Conservation (phyloP, 2,113 vertebrate species). For the Lamprologus callipterus region DNA sequence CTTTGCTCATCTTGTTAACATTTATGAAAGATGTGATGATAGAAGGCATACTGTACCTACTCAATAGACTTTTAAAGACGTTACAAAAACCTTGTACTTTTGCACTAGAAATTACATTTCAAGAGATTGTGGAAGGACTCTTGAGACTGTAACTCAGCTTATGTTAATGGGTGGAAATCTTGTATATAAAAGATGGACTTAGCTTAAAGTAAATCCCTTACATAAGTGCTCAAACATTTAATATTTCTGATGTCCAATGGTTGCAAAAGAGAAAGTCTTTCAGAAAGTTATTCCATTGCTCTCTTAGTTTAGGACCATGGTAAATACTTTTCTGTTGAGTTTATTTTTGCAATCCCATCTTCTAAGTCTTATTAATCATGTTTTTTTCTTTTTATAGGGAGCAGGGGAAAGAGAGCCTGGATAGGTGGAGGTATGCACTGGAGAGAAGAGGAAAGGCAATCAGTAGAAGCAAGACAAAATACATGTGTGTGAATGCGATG, state of each 20-base stretch:
- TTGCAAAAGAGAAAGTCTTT: neutral
- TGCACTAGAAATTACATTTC: neutral
- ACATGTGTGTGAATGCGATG: neutral
- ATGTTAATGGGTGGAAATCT: neutral
- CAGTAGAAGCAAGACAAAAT: neutral
- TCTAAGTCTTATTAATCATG: neutral
- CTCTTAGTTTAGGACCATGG: neutral
- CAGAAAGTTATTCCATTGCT: neutral
- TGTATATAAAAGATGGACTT: neutral
- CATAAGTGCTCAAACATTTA: neutral
- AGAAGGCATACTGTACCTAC: neutral
- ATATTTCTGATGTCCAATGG: neutral
- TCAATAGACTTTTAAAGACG: neutral
- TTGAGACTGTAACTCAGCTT: neutral
- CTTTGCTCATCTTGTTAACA: neutral
- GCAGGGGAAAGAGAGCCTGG: neutral
- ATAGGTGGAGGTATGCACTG: neutral
- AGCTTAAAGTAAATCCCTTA: neutral
- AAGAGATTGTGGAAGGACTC: neutral
- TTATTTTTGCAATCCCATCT: neutral
- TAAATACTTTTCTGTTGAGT: neutral
- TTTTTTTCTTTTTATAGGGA: neutral
- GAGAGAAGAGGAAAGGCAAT: neutral
- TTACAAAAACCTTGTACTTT: neutral
- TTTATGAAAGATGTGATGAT: neutral